These are phyloP conservation scores for Prietella phreatophila DNA, from an alignment of 2,113 vertebrate genomes.

Conservation along the genomic window DNA sequence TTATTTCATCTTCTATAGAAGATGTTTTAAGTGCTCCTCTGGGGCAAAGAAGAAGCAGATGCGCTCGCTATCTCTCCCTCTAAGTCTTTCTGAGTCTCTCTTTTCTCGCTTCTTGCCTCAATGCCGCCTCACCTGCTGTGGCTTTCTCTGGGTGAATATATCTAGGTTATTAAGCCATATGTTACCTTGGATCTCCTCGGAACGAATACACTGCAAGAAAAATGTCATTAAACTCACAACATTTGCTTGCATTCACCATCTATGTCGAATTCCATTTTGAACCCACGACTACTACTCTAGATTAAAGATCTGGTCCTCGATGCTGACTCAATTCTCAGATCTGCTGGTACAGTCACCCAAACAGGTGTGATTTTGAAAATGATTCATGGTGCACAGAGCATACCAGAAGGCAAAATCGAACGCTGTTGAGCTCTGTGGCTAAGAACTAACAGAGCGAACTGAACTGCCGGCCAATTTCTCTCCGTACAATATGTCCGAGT, in stretches of 20 bases:
- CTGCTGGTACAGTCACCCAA: slow-evolving; percentile 10
- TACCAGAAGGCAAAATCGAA: slow-evolving; percentile 27
- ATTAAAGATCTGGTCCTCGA: neutral
- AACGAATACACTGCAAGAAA: slow-evolving; percentile 29
- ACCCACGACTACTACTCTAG: neutral
- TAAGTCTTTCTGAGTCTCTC: slow-evolving; percentile 8
- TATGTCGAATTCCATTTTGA: neutral
- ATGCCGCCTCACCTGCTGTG: neutral
- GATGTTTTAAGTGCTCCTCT: slow-evolving; percentile 54
- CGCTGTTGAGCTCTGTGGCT: neutral
- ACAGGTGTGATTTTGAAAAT: slow-evolving; percentile 34
- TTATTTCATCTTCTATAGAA: slow-evolving; percentile 57
- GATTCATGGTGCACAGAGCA: slow-evolving; percentile 26
- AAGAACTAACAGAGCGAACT: slow-evolving; percentile 22
- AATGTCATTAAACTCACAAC: slow-evolving; percentile 41
- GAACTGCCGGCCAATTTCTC: slow-evolving; percentile 33
- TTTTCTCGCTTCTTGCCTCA: neutral
- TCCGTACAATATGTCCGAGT: slow-evolving; percentile 31
- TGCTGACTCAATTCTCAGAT: neutral
- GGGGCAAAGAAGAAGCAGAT: slow-evolving; percentile 45
- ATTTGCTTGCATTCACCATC: neutral
- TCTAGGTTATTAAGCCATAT: slow-evolving; percentile 30
- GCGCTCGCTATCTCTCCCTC: slow-evolving; percentile 31
- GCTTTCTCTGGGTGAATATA: slow-evolving; percentile 19
- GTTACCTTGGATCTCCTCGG: slow-evolving; percentile 14